phyloP scores from a whole-genome alignment of 2,797 vertebrate genomes.

The Natrix natrix region DNA sequence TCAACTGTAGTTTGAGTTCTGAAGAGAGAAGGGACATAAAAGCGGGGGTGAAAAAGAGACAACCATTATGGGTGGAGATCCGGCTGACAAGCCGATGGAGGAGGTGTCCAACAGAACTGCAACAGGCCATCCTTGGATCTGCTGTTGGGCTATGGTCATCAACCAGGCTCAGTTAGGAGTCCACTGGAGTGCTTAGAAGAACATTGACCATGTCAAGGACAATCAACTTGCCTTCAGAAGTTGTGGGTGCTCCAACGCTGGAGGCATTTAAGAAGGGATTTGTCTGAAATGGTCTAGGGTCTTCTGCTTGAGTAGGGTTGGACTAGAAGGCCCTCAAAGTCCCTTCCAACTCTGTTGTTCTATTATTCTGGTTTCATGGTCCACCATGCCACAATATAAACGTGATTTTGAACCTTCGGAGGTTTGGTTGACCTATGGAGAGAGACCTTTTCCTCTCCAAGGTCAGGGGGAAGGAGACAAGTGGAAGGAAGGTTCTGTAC shows the following conservation, averaged over 20 bases:
- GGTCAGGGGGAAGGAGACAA: background rate
- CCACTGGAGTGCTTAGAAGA: background rate
- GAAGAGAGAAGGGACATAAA: slow-evolving; percentile 71
- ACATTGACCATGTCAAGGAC: background rate
- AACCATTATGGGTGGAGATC: background rate
- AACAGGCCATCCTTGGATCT: background rate
- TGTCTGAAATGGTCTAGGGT: background rate
- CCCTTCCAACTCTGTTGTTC: background rate
- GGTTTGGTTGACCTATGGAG: background rate
- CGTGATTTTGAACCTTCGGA: background rate
- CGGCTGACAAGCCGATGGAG: accelerated
- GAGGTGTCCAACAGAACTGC: background rate
- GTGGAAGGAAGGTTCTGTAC: too few relatives aligned
- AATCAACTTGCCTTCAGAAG: background rate
- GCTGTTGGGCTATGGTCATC: background rate
- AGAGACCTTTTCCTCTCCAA: background rate
- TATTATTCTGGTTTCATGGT: background rate
- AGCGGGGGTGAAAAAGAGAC: slow-evolving; percentile 27
- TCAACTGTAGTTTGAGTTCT: slow-evolving; percentile 85
- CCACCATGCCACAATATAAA: background rate
- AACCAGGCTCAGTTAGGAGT: background rate
- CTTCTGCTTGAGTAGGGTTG: background rate
- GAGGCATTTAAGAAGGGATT: background rate
- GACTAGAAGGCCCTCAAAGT: background rate
- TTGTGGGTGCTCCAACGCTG: background rate